These are phyloP conservation scores for Eptesicus fuscus DNA, from an alignment of 2,113 vertebrate genomes.

Conservation along the genomic window DNA sequence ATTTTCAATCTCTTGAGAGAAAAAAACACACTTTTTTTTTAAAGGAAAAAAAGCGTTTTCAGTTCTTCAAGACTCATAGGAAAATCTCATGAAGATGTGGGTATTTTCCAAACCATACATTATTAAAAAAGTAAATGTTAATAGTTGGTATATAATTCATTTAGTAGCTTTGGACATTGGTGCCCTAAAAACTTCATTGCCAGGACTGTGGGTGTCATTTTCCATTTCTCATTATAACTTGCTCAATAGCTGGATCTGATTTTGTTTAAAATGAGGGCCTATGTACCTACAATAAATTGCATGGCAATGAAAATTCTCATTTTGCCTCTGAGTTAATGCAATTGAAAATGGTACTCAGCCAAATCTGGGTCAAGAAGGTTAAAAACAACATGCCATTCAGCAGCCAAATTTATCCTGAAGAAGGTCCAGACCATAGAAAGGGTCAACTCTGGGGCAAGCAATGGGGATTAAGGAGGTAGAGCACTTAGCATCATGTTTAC, in stretches of 20 bases:
- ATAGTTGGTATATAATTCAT: not conserved
- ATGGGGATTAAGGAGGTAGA: not conserved
- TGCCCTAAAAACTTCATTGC: not conserved
- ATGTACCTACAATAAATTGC: not conserved
- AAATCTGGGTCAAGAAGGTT: not conserved
- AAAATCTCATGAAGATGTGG: not conserved
- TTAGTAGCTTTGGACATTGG: not conserved
- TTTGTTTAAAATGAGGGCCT: not conserved
- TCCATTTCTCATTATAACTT: constrained; percentile 10
- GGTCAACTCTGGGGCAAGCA: not conserved
- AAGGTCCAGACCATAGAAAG: not conserved
- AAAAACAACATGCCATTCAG: not conserved
- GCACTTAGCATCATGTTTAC: not conserved
- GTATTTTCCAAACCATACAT: constrained; percentile 31
- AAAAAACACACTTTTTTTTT: not conserved
- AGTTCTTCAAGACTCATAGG: not conserved
- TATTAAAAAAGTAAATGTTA: not conserved
- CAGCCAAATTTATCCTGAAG: not conserved
- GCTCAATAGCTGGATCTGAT: not conserved
- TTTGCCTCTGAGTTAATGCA: constrained; percentile 16
- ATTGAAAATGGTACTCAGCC: not conserved
- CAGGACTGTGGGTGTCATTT: not conserved
- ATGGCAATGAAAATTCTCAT: not conserved
- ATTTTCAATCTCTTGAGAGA: not conserved
- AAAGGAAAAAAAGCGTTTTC: not conserved